These are phyloP conservation scores for Drosophila limbata DNA, from an alignment of 2,888 invertebrate species.

Conservation along the genomic window DNA sequence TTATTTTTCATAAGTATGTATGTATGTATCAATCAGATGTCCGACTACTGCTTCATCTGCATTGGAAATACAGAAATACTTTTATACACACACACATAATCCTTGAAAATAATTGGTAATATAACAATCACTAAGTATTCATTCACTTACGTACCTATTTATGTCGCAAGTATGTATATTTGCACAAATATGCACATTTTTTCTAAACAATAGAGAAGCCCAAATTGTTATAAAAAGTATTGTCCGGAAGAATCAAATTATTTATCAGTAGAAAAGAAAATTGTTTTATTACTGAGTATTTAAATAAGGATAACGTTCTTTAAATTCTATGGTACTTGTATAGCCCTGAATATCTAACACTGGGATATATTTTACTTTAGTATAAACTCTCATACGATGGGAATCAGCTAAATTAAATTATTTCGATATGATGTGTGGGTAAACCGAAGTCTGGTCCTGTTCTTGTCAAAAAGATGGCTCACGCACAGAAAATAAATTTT, in stretches of 20 bases:
- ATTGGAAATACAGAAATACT: background rate
- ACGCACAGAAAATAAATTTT: conserved; percentile 1
- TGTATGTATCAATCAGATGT: conserved; percentile 12
- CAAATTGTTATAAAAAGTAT: background rate
- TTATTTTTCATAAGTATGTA: conserved; percentile 4
- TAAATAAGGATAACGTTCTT: background rate
- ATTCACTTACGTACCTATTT: background rate
- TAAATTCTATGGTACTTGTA: background rate
- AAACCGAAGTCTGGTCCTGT: conserved; percentile 38
- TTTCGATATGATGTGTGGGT: background rate
- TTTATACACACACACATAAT: conserved; percentile 24
- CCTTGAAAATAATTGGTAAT: conserved; percentile 3
- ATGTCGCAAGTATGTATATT: background rate
- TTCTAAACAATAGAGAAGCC: background rate
- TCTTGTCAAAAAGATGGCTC: conserved; percentile 25
- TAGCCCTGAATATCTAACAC: conserved; percentile 1
- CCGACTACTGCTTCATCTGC: conserved; percentile 4
- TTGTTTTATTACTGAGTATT: background rate
- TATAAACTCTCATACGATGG: conserved; percentile 2
- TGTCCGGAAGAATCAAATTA: background rate
- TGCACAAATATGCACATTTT: background rate
- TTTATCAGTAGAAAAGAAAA: background rate
- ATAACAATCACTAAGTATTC: conserved; percentile 4
- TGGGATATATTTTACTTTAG: conserved; percentile 1
- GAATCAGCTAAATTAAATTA: conserved; percentile 6